A percentile compares a stretch with the other conserved stretches of the same genome.
phyloP scores from a whole-genome alignment of 2,113 vertebrate genomes.

The pig (Sus scrofa) region DNA sequence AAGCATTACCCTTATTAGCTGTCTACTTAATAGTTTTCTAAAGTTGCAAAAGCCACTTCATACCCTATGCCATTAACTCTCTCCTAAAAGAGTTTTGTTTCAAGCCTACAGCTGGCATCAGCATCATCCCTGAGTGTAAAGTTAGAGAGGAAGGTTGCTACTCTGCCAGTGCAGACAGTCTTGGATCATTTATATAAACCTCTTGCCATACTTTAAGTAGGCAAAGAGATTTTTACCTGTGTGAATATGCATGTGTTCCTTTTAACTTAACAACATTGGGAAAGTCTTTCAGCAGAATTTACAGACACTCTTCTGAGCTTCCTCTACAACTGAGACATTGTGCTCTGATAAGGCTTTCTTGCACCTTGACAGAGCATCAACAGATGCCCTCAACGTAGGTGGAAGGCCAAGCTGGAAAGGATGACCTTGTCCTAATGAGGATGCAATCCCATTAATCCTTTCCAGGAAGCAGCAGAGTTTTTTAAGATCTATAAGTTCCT shows the following conservation, averaged over 20 bases:
- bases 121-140: neutral
- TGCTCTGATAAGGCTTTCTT: conserved; percentile 94
- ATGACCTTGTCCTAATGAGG: conserved; percentile 79
- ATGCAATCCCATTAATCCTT: conserved; percentile 86
- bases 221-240: conserved; percentile 93
- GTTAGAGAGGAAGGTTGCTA: conserved; percentile 91
- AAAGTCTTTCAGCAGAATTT: conserved; percentile 95
- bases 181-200: conserved; percentile 96
- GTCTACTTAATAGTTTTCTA: neutral
- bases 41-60: neutral
- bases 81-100: neutral
- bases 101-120: neutral
- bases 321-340: conserved; percentile 92
- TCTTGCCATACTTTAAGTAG: conserved; percentile 93
- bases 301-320: conserved; percentile 92
- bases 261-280: conserved; percentile 93
- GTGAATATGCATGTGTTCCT: conserved; percentile 93
- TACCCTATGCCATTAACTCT: neutral
- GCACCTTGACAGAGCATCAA: conserved; percentile 93
- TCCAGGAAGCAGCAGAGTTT: conserved; percentile 83
- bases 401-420: conserved; percentile 84
- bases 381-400: conserved; percentile 89
- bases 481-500: conserved; percentile 87
- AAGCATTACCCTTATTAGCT: neutral
- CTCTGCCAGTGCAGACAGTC: conserved; percentile 92